These are phyloP conservation scores for Siphamia tubifer DNA, from an alignment of 2,113 vertebrate species.

Conservation along the genomic window DNA sequence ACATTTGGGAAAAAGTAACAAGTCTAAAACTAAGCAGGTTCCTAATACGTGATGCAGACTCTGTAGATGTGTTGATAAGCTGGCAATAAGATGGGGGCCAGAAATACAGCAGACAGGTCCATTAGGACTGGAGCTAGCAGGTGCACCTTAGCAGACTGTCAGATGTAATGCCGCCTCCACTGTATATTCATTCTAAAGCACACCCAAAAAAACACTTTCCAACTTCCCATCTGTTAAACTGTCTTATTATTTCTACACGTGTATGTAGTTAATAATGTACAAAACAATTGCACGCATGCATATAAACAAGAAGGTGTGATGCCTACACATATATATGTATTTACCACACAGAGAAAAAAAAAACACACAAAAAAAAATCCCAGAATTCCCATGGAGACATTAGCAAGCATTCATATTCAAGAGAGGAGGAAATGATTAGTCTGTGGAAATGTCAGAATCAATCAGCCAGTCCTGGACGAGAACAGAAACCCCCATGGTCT, in stretches of 20 bases:
- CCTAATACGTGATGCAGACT: too few relatives aligned
- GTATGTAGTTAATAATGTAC: too few relatives aligned
- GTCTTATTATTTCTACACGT: not conserved
- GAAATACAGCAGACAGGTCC: not conserved
- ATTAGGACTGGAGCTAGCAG: not conserved
- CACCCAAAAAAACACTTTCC: not conserved
- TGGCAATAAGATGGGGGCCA: not conserved
- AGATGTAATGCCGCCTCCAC: not conserved
- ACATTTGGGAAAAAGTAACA: too few relatives aligned
- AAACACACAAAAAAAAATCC: not conserved
- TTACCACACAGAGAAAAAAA: not conserved
- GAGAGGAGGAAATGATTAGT: constrained; percentile 36
- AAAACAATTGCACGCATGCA: not conserved
- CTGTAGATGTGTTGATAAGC: not conserved
- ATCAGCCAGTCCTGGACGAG: constrained; percentile 30
- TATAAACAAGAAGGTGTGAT: not conserved
- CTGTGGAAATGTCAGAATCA: constrained; percentile 49
- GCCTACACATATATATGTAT: not conserved
- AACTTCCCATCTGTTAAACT: not conserved
- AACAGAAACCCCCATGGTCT: constrained; percentile 26
- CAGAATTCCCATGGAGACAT: constrained; percentile 1
- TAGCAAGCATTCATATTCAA: constrained; percentile 37
- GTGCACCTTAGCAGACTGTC: not conserved
- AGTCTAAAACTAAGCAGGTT: too few relatives aligned
- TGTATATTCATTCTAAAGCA: not conserved